Evolutionary conservation across 2,888 invertebrate species (phyloP), one percentile per base, ranked within the genome.

Genomic region (Agriotes lineatus): DNA sequence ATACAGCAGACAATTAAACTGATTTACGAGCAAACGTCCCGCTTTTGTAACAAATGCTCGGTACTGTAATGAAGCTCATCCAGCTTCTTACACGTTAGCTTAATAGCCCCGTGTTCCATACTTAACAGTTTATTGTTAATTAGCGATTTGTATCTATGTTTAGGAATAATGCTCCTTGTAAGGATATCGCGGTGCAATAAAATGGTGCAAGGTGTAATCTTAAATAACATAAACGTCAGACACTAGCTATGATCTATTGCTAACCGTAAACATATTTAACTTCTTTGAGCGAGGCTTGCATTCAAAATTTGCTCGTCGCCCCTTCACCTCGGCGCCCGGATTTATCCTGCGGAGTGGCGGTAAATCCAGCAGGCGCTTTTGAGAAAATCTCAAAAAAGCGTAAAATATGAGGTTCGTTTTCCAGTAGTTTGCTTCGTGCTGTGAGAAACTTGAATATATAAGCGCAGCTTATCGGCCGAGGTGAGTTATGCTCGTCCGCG

Each of bases 351-450:
- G 12, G 22, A 14, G 10, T 10, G 22, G 9, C 25, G 50, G 30
- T 30, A 50, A 30, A 30, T 44, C 25, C 50, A 4, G 30, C 14
- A 16, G 50, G 50, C 50, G 50, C 50, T 50, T 50, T 50, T 50
- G 25, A 52, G 52, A 33, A 52, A 14, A 52, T 48, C 18, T 16
- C 7, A 58, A 58, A 58, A 66, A 59, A 52, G 64, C 67, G 63
- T 73, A 75, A 71, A 65, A 56, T 68, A 71, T 65, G 62, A 69
- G 64, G 70, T 70, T 63, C 61, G 67, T 59, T 74, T 74, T 73
- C 74, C 74, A 73, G 76, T 76, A 76, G 76, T 76, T 75, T 70
- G 71, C 73, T 65, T 72, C 73, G 68, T 74, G 73, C 76, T 74
- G 75, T 74, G 75, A 75, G 74, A 73, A 75, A 74, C 72, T 71